Percentiles rank a stretch among this genome's conserved stretches.
Evolutionary conservation across 1,140 invertebrate genomes (phyloP).

Genomic region (Drosophila parvula): DNA sequence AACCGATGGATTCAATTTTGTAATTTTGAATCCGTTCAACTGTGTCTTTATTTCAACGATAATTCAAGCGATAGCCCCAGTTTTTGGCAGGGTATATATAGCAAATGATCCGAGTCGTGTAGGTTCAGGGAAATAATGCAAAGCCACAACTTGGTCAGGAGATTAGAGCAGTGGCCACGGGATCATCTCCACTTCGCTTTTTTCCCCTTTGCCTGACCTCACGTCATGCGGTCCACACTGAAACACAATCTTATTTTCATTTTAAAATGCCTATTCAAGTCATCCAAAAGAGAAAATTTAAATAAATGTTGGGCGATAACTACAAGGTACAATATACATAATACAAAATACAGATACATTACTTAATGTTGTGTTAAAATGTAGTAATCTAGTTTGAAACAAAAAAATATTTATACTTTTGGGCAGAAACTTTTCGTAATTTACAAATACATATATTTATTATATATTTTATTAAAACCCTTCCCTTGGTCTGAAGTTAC

Average conservation of each 20-base stretch:
- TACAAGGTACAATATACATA: too few relatives aligned
- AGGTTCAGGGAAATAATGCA: conserved; percentile 63
- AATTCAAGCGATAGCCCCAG: background rate
- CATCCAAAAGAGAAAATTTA: too few relatives aligned
- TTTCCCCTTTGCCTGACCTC: conserved; percentile 57
- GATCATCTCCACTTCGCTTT: conserved; percentile 19
- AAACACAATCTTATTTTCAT: background rate
- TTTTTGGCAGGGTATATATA: conserved; percentile 10
- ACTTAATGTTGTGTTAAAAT: too few relatives aligned
- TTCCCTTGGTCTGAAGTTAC: too few relatives aligned
- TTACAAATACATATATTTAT: too few relatives aligned
- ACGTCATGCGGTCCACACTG: conserved; percentile 42
- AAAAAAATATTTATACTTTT: too few relatives aligned
- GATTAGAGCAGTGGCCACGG: conserved; percentile 65
- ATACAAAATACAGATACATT: too few relatives aligned
- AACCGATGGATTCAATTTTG: background rate
- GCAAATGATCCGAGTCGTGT: conserved; percentile 47
- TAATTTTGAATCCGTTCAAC: background rate
- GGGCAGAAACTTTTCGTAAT: too few relatives aligned
- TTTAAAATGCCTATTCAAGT: too few relatives aligned
- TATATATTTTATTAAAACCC: too few relatives aligned
- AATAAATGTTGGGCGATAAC: too few relatives aligned
- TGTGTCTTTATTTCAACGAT: background rate
- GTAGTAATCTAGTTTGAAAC: too few relatives aligned
- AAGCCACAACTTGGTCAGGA: conserved; percentile 79